Percentiles rank a stretch among this genome's conserved stretches.
Evolutionary conservation across 1,140 invertebrate species (phyloP).

Genomic region (Mesaphorura yosii): DNA sequence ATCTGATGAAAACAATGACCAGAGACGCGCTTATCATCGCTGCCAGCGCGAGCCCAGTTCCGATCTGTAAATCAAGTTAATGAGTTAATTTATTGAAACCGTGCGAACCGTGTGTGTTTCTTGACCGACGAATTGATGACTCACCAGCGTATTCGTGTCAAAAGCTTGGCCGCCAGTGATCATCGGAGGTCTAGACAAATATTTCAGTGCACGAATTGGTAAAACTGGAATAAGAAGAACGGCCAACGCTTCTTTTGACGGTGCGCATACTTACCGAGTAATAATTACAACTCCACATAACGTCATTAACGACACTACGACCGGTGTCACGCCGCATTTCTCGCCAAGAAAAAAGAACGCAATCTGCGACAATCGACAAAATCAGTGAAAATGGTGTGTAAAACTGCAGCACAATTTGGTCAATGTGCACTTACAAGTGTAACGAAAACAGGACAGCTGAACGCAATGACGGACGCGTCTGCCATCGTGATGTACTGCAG

Average conservation of each 20-base stretch:
- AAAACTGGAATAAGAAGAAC: no score
- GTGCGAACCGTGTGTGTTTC: no score
- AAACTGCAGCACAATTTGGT: no score
- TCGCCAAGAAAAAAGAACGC: background rate
- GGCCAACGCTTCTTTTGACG: no score
- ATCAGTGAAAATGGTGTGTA: no score
- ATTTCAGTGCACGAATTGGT: no score
- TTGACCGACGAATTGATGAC: no score
- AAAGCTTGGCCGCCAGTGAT: constrained; percentile 51
- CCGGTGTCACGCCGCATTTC: background rate
- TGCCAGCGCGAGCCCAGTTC: background rate
- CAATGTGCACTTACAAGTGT: no score
- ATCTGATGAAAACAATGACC: background rate
- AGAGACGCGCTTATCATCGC: background rate
- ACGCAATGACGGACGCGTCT: background rate
- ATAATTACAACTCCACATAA: background rate
- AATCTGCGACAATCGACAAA: no score
- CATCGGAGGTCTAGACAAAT: constrained; percentile 48
- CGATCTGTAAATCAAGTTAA: background rate
- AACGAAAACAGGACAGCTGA: background rate
- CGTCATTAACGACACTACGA: background rate
- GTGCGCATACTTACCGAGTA: no score
- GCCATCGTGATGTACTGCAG: background rate
- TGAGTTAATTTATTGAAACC: no score
- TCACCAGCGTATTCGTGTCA: constrained; percentile 1